phyloP scores from a whole-genome alignment of 2,888 invertebrate genomes.

The Panzeria rudis region DNA sequence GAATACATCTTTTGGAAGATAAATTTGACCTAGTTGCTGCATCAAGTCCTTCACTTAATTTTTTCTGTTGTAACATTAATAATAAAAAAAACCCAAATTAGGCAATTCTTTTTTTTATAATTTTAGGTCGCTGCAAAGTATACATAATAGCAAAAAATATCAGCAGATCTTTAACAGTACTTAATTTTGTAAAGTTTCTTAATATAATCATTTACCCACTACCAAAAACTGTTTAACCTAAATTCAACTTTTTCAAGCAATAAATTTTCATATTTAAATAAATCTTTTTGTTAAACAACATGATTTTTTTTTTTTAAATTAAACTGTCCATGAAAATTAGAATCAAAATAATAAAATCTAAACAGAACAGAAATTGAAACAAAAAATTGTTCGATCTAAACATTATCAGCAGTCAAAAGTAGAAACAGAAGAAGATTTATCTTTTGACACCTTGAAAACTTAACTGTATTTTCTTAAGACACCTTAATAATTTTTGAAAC shows the following conservation, averaged over 20 bases:
- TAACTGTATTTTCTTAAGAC: conserved; percentile 29
- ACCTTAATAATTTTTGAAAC: neutral
- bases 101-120: no score
- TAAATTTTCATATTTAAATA: conserved; percentile 27
- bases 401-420: neutral
- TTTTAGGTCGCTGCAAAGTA: no score
- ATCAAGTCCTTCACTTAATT: no score
- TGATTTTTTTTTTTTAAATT: conserved; percentile 64
- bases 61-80: no score
- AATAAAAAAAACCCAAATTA: no score
- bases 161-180: no score
- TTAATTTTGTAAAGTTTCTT: neutral
- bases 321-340: conserved; percentile 50
- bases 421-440: conserved; percentile 29
- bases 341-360: conserved; percentile 38
- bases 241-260: neutral
- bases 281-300: conserved; percentile 44
- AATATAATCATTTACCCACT: neutral
- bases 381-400: neutral
- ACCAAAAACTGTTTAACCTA: conserved; percentile 20
- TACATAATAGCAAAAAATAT: no score
- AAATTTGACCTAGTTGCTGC: no score
- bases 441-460: conserved; percentile 54
- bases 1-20: no score
- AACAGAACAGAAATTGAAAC: neutral